Evolutionary conservation across 2,888 invertebrate genomes (phyloP), one percentile per base, ranked within the genome.

Genomic region (Desoria tigrina): DNA sequence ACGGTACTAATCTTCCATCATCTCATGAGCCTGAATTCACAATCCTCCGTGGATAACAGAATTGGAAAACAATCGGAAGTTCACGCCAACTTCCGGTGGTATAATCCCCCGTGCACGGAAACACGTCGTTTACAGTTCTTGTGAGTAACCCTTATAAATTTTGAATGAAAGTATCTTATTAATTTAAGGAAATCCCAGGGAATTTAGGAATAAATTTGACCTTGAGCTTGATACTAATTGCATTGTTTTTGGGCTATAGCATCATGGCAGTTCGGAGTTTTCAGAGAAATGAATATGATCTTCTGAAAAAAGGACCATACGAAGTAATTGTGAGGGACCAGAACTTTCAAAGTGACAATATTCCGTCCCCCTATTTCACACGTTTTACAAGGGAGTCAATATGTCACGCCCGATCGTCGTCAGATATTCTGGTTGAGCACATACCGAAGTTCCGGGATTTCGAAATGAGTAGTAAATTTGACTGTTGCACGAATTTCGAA

Each of bases 41-140:
- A 24, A 9, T 27, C 21, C 24, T 26, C 16, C 2, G 18, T 18
- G 3, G 7, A 26, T 6, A 51, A 6, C 6, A 24, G 4, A 11
- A 11, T 51, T 42, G 66, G 62, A 23, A 42, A 23, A 28, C 50
- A 57, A 1, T 21, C 45, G 14, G 66, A 66, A 60, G 37, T 67
- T 18, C 69, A 70, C 53, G 63, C 59, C 9, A 66, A 63, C 50
- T 63, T 70, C 16, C 63, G 61, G n/a, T 70, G 69, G 69, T 57
- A 62, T 42, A n/a, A 45, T 26, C 62, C 64, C 24, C 69, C 69
- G 2, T 70, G 69, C 37, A 51, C 61, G 26, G 4, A 28, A 11
- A 50, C 53, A 7, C n/a, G 50, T 3, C 28, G 24, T 6, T 24
- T 66, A 4, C 24, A 55, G 42, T 70, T 70, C 24, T 32, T 45